Evolutionary conservation across 1,140 invertebrate species (phyloP).

Genomic region (Chironomus tepperi): DNA sequence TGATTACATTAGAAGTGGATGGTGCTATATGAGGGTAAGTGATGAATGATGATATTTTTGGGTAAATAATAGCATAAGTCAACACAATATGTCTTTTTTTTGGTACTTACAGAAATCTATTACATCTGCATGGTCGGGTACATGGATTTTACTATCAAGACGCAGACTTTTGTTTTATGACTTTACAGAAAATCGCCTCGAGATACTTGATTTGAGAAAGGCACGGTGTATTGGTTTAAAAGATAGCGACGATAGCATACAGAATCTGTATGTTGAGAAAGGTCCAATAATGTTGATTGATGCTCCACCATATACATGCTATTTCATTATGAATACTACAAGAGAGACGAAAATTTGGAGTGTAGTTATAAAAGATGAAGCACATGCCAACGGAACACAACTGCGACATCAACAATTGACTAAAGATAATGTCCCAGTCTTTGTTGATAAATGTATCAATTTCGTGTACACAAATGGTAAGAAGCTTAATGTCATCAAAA

Average conservation of each 20-base stretch:
- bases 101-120: slow-evolving; percentile 48
- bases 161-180: slow-evolving; percentile 56
- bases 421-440: slow-evolving; percentile 73
- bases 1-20: slow-evolving; percentile 53
- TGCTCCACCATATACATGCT: slow-evolving; percentile 52
- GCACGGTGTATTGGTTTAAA: slow-evolving; percentile 64
- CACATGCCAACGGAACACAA: slow-evolving; percentile 63
- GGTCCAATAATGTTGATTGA: slow-evolving; percentile 57
- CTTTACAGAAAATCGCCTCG: slow-evolving; percentile 44
- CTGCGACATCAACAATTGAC: slow-evolving; percentile 79
- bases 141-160: slow-evolving; percentile 62
- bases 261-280: slow-evolving; percentile 46
- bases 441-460: slow-evolving; percentile 84
- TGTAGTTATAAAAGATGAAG: slow-evolving; percentile 59
- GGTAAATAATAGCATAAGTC: not conserved
- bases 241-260: slow-evolving; percentile 43
- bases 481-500: not conserved
- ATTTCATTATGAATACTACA: slow-evolving; percentile 58
- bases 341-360: slow-evolving; percentile 62
- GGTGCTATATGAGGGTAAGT: slow-evolving; percentile 58
- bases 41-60: slow-evolving; percentile 4
- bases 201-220: slow-evolving; percentile 67
- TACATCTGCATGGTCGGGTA: slow-evolving; percentile 60
- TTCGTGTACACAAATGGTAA: slow-evolving; percentile 76
- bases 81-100: slow-evolving; percentile 2